phyloP scores from a whole-genome alignment of 1,140 invertebrate genomes.

The Drosophila teissieri region DNA sequence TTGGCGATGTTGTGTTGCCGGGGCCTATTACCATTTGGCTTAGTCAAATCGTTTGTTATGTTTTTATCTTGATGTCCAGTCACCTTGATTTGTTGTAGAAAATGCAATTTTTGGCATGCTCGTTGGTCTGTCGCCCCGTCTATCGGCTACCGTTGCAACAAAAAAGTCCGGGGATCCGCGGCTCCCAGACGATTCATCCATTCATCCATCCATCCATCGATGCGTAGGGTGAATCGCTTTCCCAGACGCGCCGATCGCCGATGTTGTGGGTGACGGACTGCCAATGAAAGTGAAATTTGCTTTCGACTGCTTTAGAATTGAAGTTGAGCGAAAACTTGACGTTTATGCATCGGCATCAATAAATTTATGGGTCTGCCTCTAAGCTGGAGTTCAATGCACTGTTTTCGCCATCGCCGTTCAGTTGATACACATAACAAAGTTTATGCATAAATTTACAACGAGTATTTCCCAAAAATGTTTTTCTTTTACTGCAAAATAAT shows the following conservation, averaged over 20 bases:
- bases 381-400: slow-evolving; percentile 54
- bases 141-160: slow-evolving; percentile 42
- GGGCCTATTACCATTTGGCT: slow-evolving; percentile 79
- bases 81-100: slow-evolving; percentile 83
- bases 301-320: slow-evolving; percentile 46
- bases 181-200: slow-evolving; percentile 13
- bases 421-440: not conserved
- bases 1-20: slow-evolving; percentile 46
- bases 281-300: slow-evolving; percentile 67
- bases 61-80: slow-evolving; percentile 84
- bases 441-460: not conserved
- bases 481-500: too few relatives aligned
- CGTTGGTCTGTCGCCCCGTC: slow-evolving; percentile 37
- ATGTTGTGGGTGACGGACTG: slow-evolving; percentile 61
- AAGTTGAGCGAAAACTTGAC: slow-evolving; percentile 53
- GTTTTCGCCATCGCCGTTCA: not conserved
- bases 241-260: slow-evolving; percentile 27
- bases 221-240: slow-evolving; percentile 72
- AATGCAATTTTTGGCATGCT: slow-evolving; percentile 80
- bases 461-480: too few relatives aligned
- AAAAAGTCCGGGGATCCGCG: slow-evolving; percentile 11
- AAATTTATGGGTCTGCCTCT: slow-evolving; percentile 67
- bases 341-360: slow-evolving; percentile 54
- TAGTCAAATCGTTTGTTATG: slow-evolving; percentile 83
- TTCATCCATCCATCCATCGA: slow-evolving; percentile 11